Conservation (phyloP, 2,888 invertebrate genomes). For the Synanthedon andrenaeformis region DNA sequence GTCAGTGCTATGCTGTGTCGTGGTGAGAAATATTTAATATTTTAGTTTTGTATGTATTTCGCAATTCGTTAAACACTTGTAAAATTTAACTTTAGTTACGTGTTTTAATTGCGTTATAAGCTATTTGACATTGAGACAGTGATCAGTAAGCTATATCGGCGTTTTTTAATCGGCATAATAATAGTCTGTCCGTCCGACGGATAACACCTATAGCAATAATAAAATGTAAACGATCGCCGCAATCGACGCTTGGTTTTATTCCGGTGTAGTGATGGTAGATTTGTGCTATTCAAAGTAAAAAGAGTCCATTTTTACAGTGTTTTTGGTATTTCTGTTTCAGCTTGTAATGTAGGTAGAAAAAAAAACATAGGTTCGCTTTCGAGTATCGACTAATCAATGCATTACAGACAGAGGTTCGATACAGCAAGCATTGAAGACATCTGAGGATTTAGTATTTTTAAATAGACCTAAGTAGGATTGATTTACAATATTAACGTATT, state of each 20-base stretch:
- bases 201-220: slow-evolving; percentile 48
- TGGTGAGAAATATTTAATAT: slow-evolving; percentile 80
- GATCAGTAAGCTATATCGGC: slow-evolving; percentile 12
- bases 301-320: slow-evolving; percentile 1
- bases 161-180: slow-evolving; percentile 33
- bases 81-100: slow-evolving; percentile 14
- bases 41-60: slow-evolving; percentile 34
- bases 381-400: slow-evolving; percentile 36
- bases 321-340: slow-evolving; percentile 38
- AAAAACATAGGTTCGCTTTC: slow-evolving; percentile 34
- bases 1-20: slow-evolving; percentile 97
- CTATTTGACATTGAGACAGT: slow-evolving; percentile 20
- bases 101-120: slow-evolving; percentile 13
- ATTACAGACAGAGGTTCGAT: slow-evolving; percentile 72
- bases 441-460: slow-evolving; percentile 76
- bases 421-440: slow-evolving; percentile 92
- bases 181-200: slow-evolving; percentile 40
- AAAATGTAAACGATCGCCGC: slow-evolving; percentile 37
- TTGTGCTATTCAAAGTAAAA: too few relatives aligned
- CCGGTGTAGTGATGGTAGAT: slow-evolving; percentile 4
- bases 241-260: slow-evolving; percentile 31
- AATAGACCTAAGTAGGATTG: slow-evolving; percentile 62
- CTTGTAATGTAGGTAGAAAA: slow-evolving; percentile 41
- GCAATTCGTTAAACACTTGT: slow-evolving; percentile 23
- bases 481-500: slow-evolving; percentile 47